Base-by-base conservation (phyloP, 2,888 invertebrate species). In the Drosophila demipolita region DNA sequence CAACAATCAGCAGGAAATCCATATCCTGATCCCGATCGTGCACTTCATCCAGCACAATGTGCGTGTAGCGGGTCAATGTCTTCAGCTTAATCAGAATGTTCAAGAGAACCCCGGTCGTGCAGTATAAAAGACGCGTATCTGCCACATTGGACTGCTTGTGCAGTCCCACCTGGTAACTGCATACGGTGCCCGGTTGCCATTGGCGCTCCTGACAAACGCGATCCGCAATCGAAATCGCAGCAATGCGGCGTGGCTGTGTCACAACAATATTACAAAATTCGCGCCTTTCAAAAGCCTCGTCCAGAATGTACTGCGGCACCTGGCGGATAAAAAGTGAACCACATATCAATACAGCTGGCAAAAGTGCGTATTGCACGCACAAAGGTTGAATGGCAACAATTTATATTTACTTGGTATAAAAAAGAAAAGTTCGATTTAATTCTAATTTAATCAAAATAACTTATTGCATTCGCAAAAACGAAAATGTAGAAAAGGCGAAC, bases 171-270 rank as follows among this genome's bases (percentile, higher is more conserved):
- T 98, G 97, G 93, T 97, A 98, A 1, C 98, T 98, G 89, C 98
- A 97, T 52, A 98, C 92, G 1, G 95, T 95, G 1, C 98, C 98
- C 8, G 97, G 89, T 62, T 95, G 94, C 98, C 98, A 98, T 1
- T 95, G 94, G 68, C 98, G 94, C 92, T 99, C 98, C 17, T 95
- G 93, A 73, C 97, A 96, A 4, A 99, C 98, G 79, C 98, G 94
- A 78, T 95, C 95, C 0, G 99, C 97, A 66, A 99, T 96, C 3
- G 97, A 97, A 59, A 97, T 96, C 17, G 99, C 98, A 9, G 99
- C 99, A 83, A 99, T 98, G 87, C 97, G 95, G 65, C 99, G 94
- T 0, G 99, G 99, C 91, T 99, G 99, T 0, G 99, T 99, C 0
- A 99, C 97, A 50, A 97, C 94, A 76, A 99, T 98, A 92, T 97